These are phyloP conservation scores for Notodonta dromedarius DNA, from an alignment of 2,888 invertebrate species.

Conservation along the genomic window DNA sequence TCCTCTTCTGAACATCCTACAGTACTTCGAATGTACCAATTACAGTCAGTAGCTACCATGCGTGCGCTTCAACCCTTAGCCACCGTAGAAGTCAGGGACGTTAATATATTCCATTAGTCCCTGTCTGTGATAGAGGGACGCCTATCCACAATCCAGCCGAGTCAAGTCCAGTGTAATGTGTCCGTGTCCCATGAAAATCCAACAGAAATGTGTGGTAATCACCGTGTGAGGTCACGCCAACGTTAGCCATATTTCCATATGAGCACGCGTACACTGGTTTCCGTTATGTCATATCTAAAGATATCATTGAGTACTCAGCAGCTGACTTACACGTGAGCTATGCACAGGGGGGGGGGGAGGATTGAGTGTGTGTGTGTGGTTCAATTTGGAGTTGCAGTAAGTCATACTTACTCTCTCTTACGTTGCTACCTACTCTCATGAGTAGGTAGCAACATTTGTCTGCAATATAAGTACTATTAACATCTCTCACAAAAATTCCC, in stretches of 20 bases:
- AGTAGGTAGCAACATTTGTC: not conserved
- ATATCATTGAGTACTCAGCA: conserved; percentile 8
- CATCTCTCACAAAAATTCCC: too few relatives aligned
- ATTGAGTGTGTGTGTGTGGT: not conserved
- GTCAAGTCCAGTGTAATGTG: too few relatives aligned
- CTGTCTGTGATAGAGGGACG: too few relatives aligned
- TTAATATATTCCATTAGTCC: too few relatives aligned
- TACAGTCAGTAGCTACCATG: not conserved
- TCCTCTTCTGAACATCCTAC: not conserved
- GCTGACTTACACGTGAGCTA: not conserved
- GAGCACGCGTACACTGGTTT: not conserved
- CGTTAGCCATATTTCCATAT: not conserved
- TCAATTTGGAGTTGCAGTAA: not conserved
- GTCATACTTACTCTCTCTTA: too few relatives aligned
- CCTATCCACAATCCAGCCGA: too few relatives aligned
- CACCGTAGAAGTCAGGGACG: too few relatives aligned
- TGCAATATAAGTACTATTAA: too few relatives aligned
- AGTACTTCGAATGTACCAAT: not conserved
- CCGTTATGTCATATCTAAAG: conserved; percentile 9
- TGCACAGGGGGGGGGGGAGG: not conserved
- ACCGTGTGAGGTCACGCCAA: not conserved
- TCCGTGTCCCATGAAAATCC: too few relatives aligned
- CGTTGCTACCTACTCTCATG: too few relatives aligned
- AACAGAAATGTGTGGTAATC: not conserved
- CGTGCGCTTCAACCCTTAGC: too few relatives aligned